These are phyloP conservation scores for Chlamydotis undulata DNA, from an alignment of 2,113 vertebrate species.

Conservation along the genomic window DNA sequence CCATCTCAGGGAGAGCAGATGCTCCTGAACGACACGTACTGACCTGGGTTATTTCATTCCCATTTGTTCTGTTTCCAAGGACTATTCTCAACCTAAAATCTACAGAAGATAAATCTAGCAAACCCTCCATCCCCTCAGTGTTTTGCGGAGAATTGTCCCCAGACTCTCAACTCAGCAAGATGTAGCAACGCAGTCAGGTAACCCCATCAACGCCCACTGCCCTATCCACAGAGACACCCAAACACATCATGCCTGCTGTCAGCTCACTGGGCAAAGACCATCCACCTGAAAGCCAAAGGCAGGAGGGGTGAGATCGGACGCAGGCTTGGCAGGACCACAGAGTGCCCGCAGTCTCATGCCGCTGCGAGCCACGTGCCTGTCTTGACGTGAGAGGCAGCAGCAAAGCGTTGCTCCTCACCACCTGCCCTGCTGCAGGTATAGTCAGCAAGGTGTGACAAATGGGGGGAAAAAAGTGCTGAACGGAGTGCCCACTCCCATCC, in stretches of 20 bases:
- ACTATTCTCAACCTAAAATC: not conserved
- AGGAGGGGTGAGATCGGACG: fast-evolving
- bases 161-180: not conserved
- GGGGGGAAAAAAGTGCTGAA: too few species aligned
- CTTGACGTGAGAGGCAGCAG: not conserved
- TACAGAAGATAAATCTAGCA: not conserved
- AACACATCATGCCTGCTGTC: not conserved
- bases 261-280: not conserved
- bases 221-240: not conserved
- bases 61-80: not conserved
- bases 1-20: not conserved
- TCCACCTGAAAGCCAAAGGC: not conserved
- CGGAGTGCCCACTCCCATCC: not conserved
- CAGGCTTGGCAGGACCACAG: not conserved
- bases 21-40: not conserved
- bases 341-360: not conserved
- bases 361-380: fast-evolving
- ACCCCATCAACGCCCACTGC: not conserved
- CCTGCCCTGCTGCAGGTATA: fast-evolving
- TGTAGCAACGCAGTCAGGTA: not conserved
- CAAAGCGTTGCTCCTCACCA: not conserved
- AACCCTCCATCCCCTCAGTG: not conserved
- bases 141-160: not conserved
- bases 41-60: not conserved
- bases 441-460: not conserved